Base-by-base conservation (phyloP, 2,113 vertebrate species). In the Pangasianodon gigas region DNA sequence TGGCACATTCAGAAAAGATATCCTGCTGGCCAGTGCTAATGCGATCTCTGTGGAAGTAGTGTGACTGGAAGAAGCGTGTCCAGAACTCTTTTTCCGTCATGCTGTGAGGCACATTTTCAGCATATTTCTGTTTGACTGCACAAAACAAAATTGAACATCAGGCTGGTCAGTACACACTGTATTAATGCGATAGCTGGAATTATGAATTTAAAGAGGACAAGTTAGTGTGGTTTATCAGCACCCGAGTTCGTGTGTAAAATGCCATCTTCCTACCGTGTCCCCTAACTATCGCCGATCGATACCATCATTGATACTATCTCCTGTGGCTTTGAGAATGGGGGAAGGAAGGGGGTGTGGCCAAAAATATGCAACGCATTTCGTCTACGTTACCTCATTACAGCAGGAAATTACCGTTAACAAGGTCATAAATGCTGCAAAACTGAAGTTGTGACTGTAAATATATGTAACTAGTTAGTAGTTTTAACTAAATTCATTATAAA, bases 51-150 rank as follows among this genome's bases (percentile, higher is more conserved):
- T 99, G 98, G 93, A 99, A 99, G 95, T 99, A 99, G 95, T 99
- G 98, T 86, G 98, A 99, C 95, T 99, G 98, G 93, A 99, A 99
- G 94, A 99, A 99, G 52, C 97, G 96, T 1, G 98, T 99, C 98
- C 98, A 99, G 95, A 99, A 99, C 93, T 99, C 98, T 93, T 96
- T 99, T 95, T 99, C 98, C 0, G 98, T 98, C 96, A 99, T 95
- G 93, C 96, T 97, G 93, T 99, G 98, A 90, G 98, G 98, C 95
- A 99, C 98, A 29, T 99, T 99, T 95, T 99, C 98, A 92, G 95
- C 96, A 80, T 99, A 99, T 94, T 99, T 99, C 96, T 99, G 96
- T 96, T 99, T 98, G 85, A 99, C 98, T 99, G 96, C 91, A 84
- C 2, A 80, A 21, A 79, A 60, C 85, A 48, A 87, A 86, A 83